A percentile compares a stretch with the other conserved stretches of the same genome.
Conservation (phyloP, 1,140 invertebrate species). For the Babylonia areolata region DNA sequence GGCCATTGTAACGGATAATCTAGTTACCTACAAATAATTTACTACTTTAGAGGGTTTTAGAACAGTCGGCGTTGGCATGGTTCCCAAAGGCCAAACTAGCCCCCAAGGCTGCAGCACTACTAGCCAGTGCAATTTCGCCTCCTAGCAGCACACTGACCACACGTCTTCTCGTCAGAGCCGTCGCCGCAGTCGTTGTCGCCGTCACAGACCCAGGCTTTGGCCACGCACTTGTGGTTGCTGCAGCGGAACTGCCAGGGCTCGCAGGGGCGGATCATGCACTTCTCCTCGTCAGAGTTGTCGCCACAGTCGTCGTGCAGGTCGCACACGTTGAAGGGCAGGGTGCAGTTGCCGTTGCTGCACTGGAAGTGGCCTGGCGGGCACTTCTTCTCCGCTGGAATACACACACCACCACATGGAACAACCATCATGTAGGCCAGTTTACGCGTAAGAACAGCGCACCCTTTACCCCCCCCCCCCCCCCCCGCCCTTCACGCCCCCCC, state of each 20-base stretch:
- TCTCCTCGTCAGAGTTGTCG: constrained; percentile 91
- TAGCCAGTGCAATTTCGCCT: no score
- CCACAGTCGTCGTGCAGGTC: constrained; percentile 92
- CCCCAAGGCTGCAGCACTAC: no score
- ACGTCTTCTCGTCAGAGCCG: constrained; percentile 96
- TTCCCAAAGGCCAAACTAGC: no score
- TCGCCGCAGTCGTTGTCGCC: constrained; percentile 94
- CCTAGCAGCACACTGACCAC: constrained; percentile 79
- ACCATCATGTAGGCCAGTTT: no score
- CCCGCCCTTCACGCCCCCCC: no score
- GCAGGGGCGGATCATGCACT: constrained; percentile 75
- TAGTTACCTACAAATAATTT: not conserved
- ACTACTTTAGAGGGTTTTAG: no score
- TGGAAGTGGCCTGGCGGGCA: constrained; percentile 92
- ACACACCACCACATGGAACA: no score
- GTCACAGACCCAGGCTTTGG: constrained; percentile 67
- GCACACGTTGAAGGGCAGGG: constrained; percentile 91
- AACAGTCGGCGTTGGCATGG: no score
- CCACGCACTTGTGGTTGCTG: constrained; percentile 67
- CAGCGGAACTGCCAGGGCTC: constrained; percentile 69
- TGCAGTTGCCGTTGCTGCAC: constrained; percentile 94
- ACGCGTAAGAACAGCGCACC: no score
- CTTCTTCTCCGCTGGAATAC: constrained; percentile 74
- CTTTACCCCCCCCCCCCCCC: no score
- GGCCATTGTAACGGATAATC: no score